Evolutionary conservation across 2,888 invertebrate species (phyloP).

Genomic region (Orthonychiurus folsomi): DNA sequence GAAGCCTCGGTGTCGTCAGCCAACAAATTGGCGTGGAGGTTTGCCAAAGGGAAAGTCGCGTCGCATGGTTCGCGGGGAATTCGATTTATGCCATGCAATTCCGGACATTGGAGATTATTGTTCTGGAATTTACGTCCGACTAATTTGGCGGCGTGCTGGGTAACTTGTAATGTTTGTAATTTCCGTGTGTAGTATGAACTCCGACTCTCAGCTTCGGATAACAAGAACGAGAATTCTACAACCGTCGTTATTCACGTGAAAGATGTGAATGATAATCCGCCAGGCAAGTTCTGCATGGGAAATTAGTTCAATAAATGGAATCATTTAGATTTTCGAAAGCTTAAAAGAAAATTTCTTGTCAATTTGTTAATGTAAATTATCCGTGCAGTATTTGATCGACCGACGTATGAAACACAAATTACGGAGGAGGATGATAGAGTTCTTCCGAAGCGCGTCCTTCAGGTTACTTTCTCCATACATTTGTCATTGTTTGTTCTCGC

Average conservation of each 20-base stretch:
- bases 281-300: conserved; percentile 2
- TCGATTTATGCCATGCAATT: not conserved
- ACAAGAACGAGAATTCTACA: conserved; percentile 93
- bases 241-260: conserved; percentile 94
- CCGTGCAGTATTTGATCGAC: conserved; percentile 80
- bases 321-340: no score
- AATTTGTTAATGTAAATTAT: not conserved
- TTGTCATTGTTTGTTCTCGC: no score
- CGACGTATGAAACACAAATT: conserved; percentile 89
- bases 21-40: no score
- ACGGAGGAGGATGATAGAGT: conserved; percentile 92
- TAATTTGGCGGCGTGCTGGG: no score
- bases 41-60: no score
- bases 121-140: no score
- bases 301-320: not conserved
- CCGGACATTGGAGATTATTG: no score
- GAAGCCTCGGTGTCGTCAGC: no score
- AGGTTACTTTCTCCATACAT: conserved; percentile 55
- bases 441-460: conserved; percentile 83
- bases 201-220: conserved; percentile 87
- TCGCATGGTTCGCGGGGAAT: not conserved
- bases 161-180: no score
- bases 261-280: conserved; percentile 87
- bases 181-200: conserved; percentile 71
- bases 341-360: no score